These are phyloP conservation scores for Hololepta plana DNA, from an alignment of 2,888 invertebrate genomes.

Conservation along the genomic window DNA sequence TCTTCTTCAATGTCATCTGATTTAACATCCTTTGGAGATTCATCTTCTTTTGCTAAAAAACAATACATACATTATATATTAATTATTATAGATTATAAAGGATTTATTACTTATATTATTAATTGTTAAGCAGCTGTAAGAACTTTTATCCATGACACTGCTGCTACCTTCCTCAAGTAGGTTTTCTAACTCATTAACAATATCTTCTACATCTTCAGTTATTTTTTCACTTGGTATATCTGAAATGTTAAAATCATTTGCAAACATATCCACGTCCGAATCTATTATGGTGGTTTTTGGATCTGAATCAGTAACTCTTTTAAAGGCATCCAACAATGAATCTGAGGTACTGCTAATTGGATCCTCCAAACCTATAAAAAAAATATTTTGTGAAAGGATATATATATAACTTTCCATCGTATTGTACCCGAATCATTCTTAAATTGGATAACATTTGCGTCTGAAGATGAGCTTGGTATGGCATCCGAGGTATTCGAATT, in stretches of 20 bases:
- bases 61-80: no score
- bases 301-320: background rate
- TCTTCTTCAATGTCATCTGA: no score
- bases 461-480: slow-evolving; percentile 23
- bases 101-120: no score
- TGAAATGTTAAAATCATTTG: slow-evolving; percentile 9
- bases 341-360: slow-evolving; percentile 24
- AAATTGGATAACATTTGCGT: slow-evolving; percentile 13
- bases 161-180: slow-evolving; percentile 22
- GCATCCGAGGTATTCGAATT: slow-evolving; percentile 15
- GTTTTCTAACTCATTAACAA: slow-evolving; percentile 26
- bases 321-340: slow-evolving; percentile 3
- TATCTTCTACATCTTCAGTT: slow-evolving; percentile 22
- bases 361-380: slow-evolving; percentile 14
- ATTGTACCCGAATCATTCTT: no score
- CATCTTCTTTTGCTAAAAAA: no score
- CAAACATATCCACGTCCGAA: slow-evolving; percentile 8
- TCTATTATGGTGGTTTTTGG: slow-evolving; percentile 1
- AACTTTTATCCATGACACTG: no score
- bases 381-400: background rate
- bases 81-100: no score
- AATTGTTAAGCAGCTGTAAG: no score
- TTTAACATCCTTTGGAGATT: no score
- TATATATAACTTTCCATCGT: background rate
- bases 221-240: slow-evolving; percentile 7